Evolutionary conservation across 2,797 vertebrate genomes (phyloP), one percentile per base, ranked within the genome.

Genomic region (Monodelphis domestica): DNA sequence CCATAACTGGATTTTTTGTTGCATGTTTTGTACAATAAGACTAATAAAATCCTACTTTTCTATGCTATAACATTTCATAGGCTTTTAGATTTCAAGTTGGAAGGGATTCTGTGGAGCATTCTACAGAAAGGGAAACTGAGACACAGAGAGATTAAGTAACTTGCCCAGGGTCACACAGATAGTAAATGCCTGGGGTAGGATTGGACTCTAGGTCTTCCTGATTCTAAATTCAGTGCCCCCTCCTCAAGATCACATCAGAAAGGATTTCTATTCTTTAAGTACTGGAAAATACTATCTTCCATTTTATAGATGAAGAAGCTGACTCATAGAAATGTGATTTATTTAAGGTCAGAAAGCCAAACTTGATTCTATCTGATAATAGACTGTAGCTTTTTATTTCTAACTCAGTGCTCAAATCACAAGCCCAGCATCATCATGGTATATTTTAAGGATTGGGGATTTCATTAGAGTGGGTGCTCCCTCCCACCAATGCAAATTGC

Each of bases 291-390:
- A 30, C 38, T 55, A 45, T 84, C 50, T 91, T 93, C 70, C 53
- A 57, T 89, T 57, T 91, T 91, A 45, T 52, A 91, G 88, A 78
- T 14, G 78, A 89, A 92, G 88, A 88, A 88, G 56, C 53, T 57
- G 78, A 90, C 7, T 59, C 26, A 26, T 89, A 55, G 50, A 92
- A 91, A 92, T 54, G 53, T 92, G 52, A 38, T 91, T 84, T 26
- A 17, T 56, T 88, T 90, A 56, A 90, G n/a, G 88, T 94, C 24
- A 24, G 26, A 78, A 57, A 90, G 54, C 78, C 50, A 59, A 54
- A 30, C 15, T 9, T 29, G 45, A 38, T 78, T 89, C 78, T 45
- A 92, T 90, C 90, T 45, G 56, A 53, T n/a, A 70, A 70, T 17
- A 70, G 15, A 70, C 15, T n/a, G 2, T 38, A 28, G 14, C 10